Conservation (phyloP, 2,113 vertebrate species). For the Pyxicephalus adspersus region DNA sequence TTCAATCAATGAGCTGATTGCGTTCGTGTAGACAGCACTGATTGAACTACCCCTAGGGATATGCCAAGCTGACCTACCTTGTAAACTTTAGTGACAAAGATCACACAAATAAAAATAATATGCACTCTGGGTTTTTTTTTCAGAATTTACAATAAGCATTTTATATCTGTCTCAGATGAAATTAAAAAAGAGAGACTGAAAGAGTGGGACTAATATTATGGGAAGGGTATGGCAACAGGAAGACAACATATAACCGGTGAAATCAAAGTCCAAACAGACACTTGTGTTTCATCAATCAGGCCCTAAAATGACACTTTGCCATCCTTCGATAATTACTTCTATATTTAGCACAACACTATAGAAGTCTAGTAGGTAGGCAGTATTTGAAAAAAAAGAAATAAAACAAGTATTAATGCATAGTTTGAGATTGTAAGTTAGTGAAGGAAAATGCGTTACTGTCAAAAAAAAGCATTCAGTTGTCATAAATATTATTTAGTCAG, state of each 20-base stretch:
- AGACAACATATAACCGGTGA: not conserved
- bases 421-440: not conserved
- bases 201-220: not conserved
- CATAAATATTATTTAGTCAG: too few species aligned
- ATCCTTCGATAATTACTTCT: constrained; percentile 40
- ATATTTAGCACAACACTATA: constrained; percentile 16
- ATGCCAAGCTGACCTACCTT: constrained; percentile 29
- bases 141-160: constrained; percentile 11
- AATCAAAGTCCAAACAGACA: constrained; percentile 6
- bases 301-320: constrained; percentile 2
- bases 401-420: not conserved
- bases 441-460: not conserved
- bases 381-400: constrained; percentile 6
- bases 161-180: constrained; percentile 14
- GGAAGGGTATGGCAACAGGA: not conserved
- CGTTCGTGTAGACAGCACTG: constrained; percentile 34
- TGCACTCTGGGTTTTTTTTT: constrained; percentile 19
- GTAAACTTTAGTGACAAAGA: constrained; percentile 43
- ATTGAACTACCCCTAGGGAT: constrained; percentile 22
- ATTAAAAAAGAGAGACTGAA: not conserved
- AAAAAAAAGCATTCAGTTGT: not conserved
- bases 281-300: not conserved
- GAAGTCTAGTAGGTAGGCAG: constrained; percentile 3
- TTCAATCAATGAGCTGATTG: constrained; percentile 51
- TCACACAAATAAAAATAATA: constrained; percentile 34